phyloP scores from a whole-genome alignment of 1,140 invertebrate genomes.

The Zaprionus tsacasi region DNA sequence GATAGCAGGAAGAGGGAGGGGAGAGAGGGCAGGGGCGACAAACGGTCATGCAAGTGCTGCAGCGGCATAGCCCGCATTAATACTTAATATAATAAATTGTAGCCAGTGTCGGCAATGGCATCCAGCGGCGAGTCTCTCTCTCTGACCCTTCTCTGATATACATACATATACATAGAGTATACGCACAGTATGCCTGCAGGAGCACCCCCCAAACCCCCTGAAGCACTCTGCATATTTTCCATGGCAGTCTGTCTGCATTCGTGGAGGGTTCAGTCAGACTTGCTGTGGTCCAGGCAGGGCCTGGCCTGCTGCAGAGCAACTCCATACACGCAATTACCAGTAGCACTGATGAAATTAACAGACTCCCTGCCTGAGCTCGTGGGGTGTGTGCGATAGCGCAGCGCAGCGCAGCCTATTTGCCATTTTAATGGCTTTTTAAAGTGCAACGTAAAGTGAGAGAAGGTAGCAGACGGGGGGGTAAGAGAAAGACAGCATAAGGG shows the following conservation, averaged over 20 bases:
- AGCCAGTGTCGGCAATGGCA: constrained; percentile 77
- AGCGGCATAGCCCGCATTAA: constrained; percentile 65
- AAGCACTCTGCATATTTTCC: constrained; percentile 57
- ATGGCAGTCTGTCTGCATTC: constrained; percentile 24
- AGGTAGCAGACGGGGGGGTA: neutral
- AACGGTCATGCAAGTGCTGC: constrained; percentile 19
- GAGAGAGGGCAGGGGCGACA: neutral
- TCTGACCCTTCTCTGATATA: too few species aligned
- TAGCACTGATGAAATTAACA: constrained; percentile 82
- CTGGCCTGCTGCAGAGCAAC: constrained; percentile 35
- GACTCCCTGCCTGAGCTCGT: constrained; percentile 25
- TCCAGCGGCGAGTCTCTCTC: constrained; percentile 16
- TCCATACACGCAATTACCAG: constrained; percentile 76
- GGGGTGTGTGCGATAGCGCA: neutral
- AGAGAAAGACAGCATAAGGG: neutral
- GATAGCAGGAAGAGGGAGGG: neutral
- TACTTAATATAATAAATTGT: constrained; percentile 83
- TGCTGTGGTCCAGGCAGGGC: neutral
- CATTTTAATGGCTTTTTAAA: constrained; percentile 81
- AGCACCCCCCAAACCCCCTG: neutral
- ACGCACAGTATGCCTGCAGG: neutral
- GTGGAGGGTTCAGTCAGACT: constrained; percentile 31
- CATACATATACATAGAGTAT: neutral
- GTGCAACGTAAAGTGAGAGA: constrained; percentile 44
- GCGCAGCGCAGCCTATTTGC: constrained; percentile 51